Percentiles rank a stretch among this genome's conserved stretches.
Conservation (phyloP, 2,113 vertebrate species). For the Craseonycteris thonglongyai region DNA sequence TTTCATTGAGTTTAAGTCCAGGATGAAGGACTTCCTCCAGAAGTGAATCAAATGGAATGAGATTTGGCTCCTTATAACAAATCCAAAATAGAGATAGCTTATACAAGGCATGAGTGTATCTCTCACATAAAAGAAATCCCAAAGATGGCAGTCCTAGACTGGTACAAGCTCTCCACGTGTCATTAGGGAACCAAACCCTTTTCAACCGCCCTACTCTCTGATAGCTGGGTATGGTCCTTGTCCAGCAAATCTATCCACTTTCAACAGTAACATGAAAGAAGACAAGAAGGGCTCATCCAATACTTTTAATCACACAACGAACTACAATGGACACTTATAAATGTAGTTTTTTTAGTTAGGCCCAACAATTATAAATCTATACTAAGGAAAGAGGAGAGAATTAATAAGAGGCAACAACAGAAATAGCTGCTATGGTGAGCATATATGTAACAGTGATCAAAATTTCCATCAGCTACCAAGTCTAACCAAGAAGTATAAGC, state of each 20-base stretch:
- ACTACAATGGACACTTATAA: background rate
- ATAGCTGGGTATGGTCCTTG: background rate
- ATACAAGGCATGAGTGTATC: background rate
- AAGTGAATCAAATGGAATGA: background rate
- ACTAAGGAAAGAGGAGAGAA: background rate
- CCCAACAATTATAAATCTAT: background rate
- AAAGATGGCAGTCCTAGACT: background rate
- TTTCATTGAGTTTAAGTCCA: background rate
- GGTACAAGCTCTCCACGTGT: background rate
- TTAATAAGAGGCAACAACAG: background rate
- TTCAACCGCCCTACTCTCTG: background rate
- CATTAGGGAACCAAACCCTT: background rate
- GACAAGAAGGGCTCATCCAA: background rate
- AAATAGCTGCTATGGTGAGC: background rate
- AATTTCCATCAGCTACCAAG: background rate
- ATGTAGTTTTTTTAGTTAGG: background rate
- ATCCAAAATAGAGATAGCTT: background rate
- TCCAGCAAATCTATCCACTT: background rate
- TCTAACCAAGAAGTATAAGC: background rate
- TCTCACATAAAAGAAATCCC: background rate
- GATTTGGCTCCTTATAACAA: background rate
- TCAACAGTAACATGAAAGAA: background rate
- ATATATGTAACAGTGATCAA: background rate
- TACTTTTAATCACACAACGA: background rate
- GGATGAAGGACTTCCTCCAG: background rate